Percentiles rank a stretch among this genome's conserved stretches.
These are phyloP conservation scores for Forficula auricularia DNA, from an alignment of 1,140 invertebrate genomes.

Conservation along the genomic window DNA sequence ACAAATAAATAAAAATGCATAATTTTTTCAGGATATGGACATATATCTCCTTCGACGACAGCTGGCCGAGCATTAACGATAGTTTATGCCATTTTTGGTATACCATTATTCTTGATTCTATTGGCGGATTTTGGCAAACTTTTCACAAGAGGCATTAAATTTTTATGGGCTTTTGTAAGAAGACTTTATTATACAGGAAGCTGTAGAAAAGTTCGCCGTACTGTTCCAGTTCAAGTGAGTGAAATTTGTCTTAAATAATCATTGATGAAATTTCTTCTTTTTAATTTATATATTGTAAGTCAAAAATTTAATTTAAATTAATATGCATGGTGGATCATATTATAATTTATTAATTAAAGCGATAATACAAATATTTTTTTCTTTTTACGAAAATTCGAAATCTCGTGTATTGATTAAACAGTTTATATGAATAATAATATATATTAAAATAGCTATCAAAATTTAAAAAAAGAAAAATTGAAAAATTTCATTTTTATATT, in stretches of 20 bases:
- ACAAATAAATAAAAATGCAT: too few relatives aligned
- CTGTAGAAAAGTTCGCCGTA: slow-evolving; percentile 55
- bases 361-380: too few relatives aligned
- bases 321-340: too few relatives aligned
- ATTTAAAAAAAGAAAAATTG: too few relatives aligned
- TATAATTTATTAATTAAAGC: too few relatives aligned
- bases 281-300: neutral
- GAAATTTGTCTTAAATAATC: slow-evolving; percentile 5
- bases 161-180: slow-evolving; percentile 78
- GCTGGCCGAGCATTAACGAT: slow-evolving; percentile 75
- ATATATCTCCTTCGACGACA: slow-evolving; percentile 73
- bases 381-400: too few relatives aligned
- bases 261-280: neutral
- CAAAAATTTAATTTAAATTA: neutral
- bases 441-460: too few relatives aligned
- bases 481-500: too few relatives aligned
- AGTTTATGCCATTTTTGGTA: slow-evolving; percentile 84
- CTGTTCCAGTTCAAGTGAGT: slow-evolving; percentile 51
- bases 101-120: slow-evolving; percentile 79
- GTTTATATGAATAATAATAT: too few relatives aligned
- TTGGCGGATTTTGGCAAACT: slow-evolving; percentile 85
- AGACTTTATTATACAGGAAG: slow-evolving; percentile 72
- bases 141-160: slow-evolving; percentile 79
- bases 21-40: slow-evolving; percentile 68
- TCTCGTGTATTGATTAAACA: too few relatives aligned